These are phyloP conservation scores for Mormyrus hasselquistii DNA, from an alignment of 2,797 vertebrate species.

Conservation along the genomic window DNA sequence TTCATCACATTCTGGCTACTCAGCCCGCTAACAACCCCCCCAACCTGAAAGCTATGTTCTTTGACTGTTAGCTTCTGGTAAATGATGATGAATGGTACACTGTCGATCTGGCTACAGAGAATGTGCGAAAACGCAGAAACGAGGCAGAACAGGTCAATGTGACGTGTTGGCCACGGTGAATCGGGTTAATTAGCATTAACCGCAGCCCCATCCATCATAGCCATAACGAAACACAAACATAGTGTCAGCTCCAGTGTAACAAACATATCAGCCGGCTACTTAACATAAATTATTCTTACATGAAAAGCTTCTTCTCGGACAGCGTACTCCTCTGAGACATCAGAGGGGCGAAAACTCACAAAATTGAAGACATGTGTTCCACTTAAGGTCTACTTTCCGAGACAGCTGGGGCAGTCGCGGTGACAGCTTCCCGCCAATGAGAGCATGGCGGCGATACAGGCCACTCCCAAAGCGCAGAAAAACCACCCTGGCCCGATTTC, in stretches of 20 bases:
- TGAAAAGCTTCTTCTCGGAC: slow-evolving; percentile 80
- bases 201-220: slow-evolving; percentile 81
- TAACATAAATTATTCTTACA: slow-evolving; percentile 85
- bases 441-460: background rate
- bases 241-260: slow-evolving; percentile 83
- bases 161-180: slow-evolving; percentile 70
- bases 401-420: slow-evolving; percentile 65
- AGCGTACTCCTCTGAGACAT: slow-evolving; percentile 79
- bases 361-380: slow-evolving; percentile 83
- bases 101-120: slow-evolving; percentile 70
- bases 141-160: slow-evolving; percentile 66
- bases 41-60: background rate
- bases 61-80: background rate
- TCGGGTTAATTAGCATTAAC: slow-evolving; percentile 82
- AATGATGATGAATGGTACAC: slow-evolving; percentile 69
- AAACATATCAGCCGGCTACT: slow-evolving; percentile 84
- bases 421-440: slow-evolving; percentile 66
- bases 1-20: slow-evolving; percentile 33
- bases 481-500: background rate
- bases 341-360: slow-evolving; percentile 69
- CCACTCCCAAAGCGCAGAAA: background rate
- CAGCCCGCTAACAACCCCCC: slow-evolving; percentile 40
- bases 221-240: slow-evolving; percentile 82
- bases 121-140: slow-evolving; percentile 59
- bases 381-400: slow-evolving; percentile 71